phyloP scores from a whole-genome alignment of 2,888 invertebrate genomes.

The Pollenia labialis region DNA sequence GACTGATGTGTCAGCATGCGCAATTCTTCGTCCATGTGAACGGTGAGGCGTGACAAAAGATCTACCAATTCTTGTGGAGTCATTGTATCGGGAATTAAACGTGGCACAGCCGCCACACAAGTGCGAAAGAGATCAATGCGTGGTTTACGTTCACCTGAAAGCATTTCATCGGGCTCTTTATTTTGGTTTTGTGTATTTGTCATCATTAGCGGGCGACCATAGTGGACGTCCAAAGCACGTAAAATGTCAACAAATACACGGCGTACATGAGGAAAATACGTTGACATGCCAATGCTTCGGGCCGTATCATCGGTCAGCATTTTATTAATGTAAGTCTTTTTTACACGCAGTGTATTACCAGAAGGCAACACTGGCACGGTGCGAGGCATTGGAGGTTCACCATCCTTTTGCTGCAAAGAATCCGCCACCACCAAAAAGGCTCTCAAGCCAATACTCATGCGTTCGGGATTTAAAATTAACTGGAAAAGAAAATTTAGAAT shows the following conservation, averaged over 20 bases:
- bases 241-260: constrained; percentile 98
- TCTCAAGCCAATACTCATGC: constrained; percentile 99
- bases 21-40: constrained; percentile 99
- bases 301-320: constrained; percentile 98
- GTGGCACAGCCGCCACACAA: constrained; percentile 98
- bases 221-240: constrained; percentile 96
- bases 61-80: constrained; percentile 97
- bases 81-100: constrained; percentile 99
- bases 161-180: constrained; percentile 96
- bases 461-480: constrained; percentile 95
- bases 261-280: constrained; percentile 97
- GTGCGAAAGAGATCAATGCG: constrained; percentile 99
- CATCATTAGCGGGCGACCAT: constrained; percentile 98
- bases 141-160: constrained; percentile 98
- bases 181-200: constrained; percentile 98
- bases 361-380: constrained; percentile 97
- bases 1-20: constrained; percentile 97
- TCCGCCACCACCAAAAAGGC: constrained; percentile 99
- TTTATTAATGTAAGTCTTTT: constrained; percentile 98
- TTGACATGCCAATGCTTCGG: constrained; percentile 97
- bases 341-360: constrained; percentile 96
- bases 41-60: constrained; percentile 95
- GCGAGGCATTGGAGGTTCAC: constrained; percentile 99
- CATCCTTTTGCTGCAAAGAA: constrained; percentile 98
- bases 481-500: constrained; percentile 47